These are phyloP conservation scores for Bos indicus DNA, from an alignment of 2,113 vertebrate genomes.

Conservation along the genomic window DNA sequence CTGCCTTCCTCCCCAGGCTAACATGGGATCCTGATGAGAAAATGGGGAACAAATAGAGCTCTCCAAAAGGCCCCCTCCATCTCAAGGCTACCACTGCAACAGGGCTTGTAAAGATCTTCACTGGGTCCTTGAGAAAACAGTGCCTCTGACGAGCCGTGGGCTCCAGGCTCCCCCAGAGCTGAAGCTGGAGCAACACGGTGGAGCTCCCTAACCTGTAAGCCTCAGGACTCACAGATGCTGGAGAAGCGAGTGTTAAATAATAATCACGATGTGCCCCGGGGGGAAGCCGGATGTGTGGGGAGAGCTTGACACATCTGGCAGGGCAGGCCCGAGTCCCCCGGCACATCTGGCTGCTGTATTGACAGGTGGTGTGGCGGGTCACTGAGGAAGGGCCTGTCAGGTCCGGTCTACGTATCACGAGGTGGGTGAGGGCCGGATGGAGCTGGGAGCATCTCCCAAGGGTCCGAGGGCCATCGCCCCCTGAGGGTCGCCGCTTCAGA, in stretches of 20 bases:
- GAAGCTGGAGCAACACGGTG: background rate
- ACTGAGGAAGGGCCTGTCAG: background rate
- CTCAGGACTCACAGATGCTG: background rate
- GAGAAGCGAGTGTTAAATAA: conserved; percentile 48
- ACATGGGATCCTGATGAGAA: background rate
- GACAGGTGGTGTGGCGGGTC: conserved; percentile 43
- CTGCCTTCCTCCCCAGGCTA: background rate
- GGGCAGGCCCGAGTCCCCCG: background rate
- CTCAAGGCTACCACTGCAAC: background rate
- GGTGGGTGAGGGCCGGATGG: background rate
- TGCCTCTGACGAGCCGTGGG: background rate
- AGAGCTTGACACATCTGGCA: conserved; percentile 66
- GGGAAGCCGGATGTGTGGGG: conserved; percentile 52
- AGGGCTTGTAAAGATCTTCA: background rate
- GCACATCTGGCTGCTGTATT: conserved; percentile 61
- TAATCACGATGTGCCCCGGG: background rate
- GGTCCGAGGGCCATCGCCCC: background rate
- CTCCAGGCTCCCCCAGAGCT: background rate
- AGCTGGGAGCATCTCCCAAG: background rate
- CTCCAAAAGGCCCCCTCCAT: background rate
- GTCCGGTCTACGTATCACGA: background rate
- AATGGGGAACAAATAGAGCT: background rate
- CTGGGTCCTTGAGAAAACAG: background rate
- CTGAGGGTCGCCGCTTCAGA: background rate
- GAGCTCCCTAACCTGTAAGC: background rate